Evolutionary conservation across 1,140 invertebrate genomes (phyloP).

Genomic region (Akabosia matsudoensis): DNA sequence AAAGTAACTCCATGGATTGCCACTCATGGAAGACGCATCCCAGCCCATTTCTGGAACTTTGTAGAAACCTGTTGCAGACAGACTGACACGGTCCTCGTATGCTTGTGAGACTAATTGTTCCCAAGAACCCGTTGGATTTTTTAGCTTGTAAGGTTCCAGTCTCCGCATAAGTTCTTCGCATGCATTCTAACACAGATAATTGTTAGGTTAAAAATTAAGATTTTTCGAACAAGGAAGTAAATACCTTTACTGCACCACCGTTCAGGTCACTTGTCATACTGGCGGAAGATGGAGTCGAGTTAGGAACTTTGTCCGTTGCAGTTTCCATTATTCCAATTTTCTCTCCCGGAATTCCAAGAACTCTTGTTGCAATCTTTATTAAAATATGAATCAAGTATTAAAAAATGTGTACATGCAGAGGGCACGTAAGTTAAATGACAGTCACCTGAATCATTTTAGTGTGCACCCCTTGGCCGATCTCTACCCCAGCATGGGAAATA

Average conservation of each 20-base stretch:
- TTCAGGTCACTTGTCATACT: slow-evolving; percentile 58
- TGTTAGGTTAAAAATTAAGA: neutral
- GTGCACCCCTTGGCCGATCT: slow-evolving; percentile 61
- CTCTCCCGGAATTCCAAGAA: slow-evolving; percentile 52
- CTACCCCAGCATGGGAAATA: slow-evolving; percentile 56
- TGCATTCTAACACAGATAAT: slow-evolving; percentile 1
- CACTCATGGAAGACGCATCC: slow-evolving; percentile 66
- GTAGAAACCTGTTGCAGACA: slow-evolving; percentile 82
- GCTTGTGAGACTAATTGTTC: slow-evolving; percentile 55
- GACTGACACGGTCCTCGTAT: slow-evolving; percentile 58
- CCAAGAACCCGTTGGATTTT: slow-evolving; percentile 53
- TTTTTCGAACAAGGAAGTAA: neutral
- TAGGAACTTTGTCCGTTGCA: slow-evolving; percentile 58
- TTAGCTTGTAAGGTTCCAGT: slow-evolving; percentile 52
- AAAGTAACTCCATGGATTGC: slow-evolving; percentile 72
- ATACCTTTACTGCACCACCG: slow-evolving; percentile 57
- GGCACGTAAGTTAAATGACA: neutral
- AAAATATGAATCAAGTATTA: too few relatives aligned
- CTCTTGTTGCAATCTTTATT: slow-evolving; percentile 44
- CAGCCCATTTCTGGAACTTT: slow-evolving; percentile 71
- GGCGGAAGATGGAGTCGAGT: slow-evolving; percentile 58
- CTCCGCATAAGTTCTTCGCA: slow-evolving; percentile 47
- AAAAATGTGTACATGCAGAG: neutral
- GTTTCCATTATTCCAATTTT: slow-evolving; percentile 57
- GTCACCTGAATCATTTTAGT: slow-evolving; percentile 59